Evolutionary conservation across 2,888 invertebrate species (phyloP).

Genomic region (Torymus aiolomorphi): DNA sequence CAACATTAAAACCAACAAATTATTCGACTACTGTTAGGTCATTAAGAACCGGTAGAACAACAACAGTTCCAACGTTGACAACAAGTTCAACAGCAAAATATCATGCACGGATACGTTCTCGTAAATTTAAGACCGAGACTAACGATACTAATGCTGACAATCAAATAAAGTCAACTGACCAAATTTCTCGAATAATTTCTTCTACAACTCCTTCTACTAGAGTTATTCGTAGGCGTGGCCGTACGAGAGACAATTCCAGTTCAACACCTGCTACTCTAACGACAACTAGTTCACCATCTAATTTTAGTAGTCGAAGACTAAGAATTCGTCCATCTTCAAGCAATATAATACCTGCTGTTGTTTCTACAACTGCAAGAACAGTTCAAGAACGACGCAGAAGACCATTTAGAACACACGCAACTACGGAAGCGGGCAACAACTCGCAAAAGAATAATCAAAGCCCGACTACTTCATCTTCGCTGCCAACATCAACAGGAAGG

Average conservation of each 20-base stretch:
- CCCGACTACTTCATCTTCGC: conserved; percentile 18
- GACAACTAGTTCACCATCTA: conserved; percentile 6
- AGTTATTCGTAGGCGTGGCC: conserved; percentile 29
- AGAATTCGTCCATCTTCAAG: conserved; percentile 23
- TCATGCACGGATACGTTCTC: conserved; percentile 20
- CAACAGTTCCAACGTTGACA: not conserved
- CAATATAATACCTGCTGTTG: conserved; percentile 34
- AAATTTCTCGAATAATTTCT: no score
- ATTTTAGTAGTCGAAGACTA: conserved; percentile 28
- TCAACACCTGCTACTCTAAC: not conserved
- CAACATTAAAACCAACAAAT: conserved; percentile 2
- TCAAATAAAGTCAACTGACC: not conserved
- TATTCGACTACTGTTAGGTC: not conserved
- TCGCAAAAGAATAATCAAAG: not conserved
- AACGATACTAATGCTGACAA: conserved; percentile 1
- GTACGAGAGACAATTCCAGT: conserved; percentile 9
- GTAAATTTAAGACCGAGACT: not conserved
- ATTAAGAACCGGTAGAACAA: not conserved
- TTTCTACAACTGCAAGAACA: conserved; percentile 40
- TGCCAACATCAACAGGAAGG: conserved; percentile 58
- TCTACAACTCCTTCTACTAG: conserved; percentile 13
- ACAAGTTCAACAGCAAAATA: conserved; percentile 7
- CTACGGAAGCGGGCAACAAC: not conserved
- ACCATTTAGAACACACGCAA: conserved; percentile 19
- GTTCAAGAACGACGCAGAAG: conserved; percentile 43